These are phyloP conservation scores for Pseudocheirus occidentalis DNA, from an alignment of 2,797 vertebrate genomes.

Conservation along the genomic window DNA sequence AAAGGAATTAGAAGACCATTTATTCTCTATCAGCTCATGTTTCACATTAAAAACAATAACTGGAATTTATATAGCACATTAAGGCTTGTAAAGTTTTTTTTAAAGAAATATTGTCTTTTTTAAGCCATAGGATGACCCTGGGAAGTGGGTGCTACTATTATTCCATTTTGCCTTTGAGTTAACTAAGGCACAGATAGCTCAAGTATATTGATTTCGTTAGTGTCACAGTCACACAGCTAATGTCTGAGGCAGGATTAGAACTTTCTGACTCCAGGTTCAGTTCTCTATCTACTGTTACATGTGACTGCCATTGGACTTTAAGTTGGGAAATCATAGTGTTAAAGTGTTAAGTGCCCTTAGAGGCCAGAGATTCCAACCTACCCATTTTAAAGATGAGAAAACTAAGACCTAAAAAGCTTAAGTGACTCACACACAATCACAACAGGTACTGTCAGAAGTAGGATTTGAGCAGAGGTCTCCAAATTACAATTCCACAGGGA, in stretches of 20 bases:
- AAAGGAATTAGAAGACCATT: background rate
- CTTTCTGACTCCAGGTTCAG: background rate
- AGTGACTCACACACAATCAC: background rate
- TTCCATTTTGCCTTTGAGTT: background rate
- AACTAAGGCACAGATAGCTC: background rate
- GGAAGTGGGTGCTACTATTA: background rate
- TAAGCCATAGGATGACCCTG: background rate
- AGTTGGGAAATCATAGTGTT: background rate
- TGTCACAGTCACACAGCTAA: background rate
- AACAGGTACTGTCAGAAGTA: background rate
- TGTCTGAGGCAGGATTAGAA: background rate
- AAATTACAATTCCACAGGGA: background rate
- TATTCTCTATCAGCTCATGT: background rate
- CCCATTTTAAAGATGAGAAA: background rate
- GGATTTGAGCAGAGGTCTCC: background rate
- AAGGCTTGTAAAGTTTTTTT: background rate
- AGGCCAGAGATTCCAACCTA: background rate
- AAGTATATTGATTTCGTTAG: background rate
- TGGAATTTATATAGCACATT: background rate
- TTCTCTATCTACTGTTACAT: background rate
- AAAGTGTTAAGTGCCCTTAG: background rate
- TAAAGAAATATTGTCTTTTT: background rate
- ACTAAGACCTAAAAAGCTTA: background rate
- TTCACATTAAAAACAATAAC: background rate
- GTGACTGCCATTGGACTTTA: background rate